phyloP scores from a whole-genome alignment of 2,797 vertebrate species.

The Crenichthys baileyi region DNA sequence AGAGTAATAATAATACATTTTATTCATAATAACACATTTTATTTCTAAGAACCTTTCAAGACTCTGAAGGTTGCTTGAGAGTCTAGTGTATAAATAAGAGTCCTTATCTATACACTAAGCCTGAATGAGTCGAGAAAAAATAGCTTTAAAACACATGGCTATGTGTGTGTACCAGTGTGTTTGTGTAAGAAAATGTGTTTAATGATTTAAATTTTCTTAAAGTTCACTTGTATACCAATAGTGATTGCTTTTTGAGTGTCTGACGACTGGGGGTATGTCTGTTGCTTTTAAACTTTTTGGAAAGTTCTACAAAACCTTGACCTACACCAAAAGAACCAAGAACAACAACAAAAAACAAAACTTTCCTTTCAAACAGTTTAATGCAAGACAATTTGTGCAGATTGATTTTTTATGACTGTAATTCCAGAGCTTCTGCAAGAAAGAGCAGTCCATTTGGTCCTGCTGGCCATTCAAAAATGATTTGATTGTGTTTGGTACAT shows the following conservation, averaged over 20 bases:
- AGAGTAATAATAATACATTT: no score
- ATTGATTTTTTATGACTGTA: constrained; percentile 22
- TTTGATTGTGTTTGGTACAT: constrained; percentile 68
- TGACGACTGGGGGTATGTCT: neutral
- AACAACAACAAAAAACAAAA: neutral
- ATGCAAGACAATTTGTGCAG: constrained; percentile 27
- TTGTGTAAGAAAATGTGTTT: neutral
- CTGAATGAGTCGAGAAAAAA: neutral
- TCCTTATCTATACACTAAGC: no score
- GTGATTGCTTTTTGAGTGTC: neutral
- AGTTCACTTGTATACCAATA: neutral
- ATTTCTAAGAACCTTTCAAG: no score
- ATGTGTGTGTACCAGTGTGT: no score
- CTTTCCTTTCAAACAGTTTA: constrained; percentile 1
- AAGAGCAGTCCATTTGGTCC: constrained; percentile 49
- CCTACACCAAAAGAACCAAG: no score
- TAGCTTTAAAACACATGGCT: no score
- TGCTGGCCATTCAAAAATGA: constrained; percentile 45
- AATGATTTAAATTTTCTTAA: neutral
- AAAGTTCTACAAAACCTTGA: neutral
- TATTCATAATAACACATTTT: no score
- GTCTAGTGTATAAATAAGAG: no score
- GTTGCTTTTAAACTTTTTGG: neutral
- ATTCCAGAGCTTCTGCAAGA: constrained; percentile 40
- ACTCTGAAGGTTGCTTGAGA: no score